These are phyloP conservation scores for Eutrigla gurnardus DNA, from an alignment of 2,797 vertebrate species.

Conservation along the genomic window DNA sequence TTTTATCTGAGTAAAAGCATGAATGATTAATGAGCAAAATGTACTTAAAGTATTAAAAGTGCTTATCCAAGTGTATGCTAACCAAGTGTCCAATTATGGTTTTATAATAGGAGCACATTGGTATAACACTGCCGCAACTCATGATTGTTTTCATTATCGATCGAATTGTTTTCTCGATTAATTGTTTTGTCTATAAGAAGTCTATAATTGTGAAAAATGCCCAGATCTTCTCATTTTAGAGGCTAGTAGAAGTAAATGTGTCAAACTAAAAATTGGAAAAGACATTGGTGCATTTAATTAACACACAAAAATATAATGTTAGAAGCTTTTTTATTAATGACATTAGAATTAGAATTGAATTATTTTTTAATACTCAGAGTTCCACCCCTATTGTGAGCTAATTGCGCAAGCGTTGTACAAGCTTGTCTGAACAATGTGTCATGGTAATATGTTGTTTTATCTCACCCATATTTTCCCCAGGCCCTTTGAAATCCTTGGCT, in stretches of 20 bases:
- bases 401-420: background rate
- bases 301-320: background rate
- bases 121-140: no score
- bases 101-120: no score
- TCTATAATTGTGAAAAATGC: background rate
- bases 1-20: background rate
- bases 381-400: background rate
- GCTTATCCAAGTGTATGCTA: no score
- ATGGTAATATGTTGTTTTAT: conserved; percentile 30
- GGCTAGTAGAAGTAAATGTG: background rate
- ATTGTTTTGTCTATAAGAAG: no score
- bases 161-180: background rate
- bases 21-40: background rate
- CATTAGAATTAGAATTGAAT: background rate
- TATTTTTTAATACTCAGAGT: conserved; percentile 1
- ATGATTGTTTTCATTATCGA: no score
- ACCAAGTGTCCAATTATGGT: no score
- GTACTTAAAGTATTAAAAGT: no score
- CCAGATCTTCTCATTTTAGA: background rate
- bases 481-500: conserved; percentile 31
- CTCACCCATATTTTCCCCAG: conserved; percentile 20
- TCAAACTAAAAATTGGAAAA: background rate
- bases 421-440: conserved; percentile 9
- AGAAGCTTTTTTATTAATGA: background rate
- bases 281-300: background rate